A percentile compares a stretch with the other conserved stretches of the same genome.
Conservation (phyloP, 2,113 vertebrate genomes). For the Sorex araneus region DNA sequence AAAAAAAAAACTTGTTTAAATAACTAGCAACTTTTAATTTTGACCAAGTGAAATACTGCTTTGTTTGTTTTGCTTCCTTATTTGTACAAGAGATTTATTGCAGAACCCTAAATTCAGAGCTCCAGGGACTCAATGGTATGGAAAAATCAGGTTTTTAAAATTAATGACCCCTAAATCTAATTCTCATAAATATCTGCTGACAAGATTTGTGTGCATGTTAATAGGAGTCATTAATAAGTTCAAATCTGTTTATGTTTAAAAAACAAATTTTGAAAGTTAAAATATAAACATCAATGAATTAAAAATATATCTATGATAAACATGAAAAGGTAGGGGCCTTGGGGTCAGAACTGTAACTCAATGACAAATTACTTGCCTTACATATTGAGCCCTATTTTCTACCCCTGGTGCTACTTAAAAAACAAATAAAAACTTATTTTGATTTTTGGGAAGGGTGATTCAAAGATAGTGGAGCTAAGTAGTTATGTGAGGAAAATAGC, state of each 20-base stretch:
- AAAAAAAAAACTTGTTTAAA: no score
- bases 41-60: not conserved
- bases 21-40: not conserved
- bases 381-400: no score
- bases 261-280: conserved; percentile 2
- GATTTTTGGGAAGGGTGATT: no score
- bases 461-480: no score
- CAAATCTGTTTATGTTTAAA: conserved; percentile 9
- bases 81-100: not conserved
- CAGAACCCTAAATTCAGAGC: not conserved
- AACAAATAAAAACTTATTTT: no score
- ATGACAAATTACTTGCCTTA: no score
- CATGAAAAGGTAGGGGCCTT: not conserved
- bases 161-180: not conserved
- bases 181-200: not conserved
- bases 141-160: not conserved
- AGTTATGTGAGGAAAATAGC: no score
- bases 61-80: not conserved
- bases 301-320: not conserved
- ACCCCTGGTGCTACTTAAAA: no score
- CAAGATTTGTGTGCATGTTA: not conserved
- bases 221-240: not conserved
- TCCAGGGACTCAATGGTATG: not conserved
- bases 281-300: not conserved
- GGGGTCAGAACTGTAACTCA: no score